A percentile compares a stretch with the other conserved stretches of the same genome.
Evolutionary conservation across 1,140 invertebrate species (phyloP).

Genomic region (Copidosoma floridanum): DNA sequence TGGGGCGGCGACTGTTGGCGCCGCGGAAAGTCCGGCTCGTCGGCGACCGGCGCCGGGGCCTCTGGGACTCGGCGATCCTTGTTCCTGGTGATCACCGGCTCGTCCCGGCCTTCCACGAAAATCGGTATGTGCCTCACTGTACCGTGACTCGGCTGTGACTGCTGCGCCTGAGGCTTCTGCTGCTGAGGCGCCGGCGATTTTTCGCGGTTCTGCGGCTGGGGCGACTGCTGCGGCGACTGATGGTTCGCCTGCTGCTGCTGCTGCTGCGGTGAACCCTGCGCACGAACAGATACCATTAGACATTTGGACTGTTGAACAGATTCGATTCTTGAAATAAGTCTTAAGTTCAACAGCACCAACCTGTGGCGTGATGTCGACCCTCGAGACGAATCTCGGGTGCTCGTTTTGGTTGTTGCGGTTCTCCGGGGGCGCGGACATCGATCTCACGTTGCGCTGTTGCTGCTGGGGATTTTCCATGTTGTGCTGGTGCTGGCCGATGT

Average conservation of each 20-base stretch:
- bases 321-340: too few relatives aligned
- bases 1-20: constrained; percentile 51
- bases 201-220: constrained; percentile 30
- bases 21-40: constrained; percentile 39
- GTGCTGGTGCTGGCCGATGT: constrained; percentile 64
- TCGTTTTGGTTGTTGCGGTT: constrained; percentile 38
- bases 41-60: too few relatives aligned
- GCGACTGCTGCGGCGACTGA: not conserved
- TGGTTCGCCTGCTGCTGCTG: constrained; percentile 9
- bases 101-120: constrained; percentile 78
- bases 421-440: constrained; percentile 68
- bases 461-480: constrained; percentile 61
- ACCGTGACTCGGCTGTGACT: constrained; percentile 38
- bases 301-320: too few relatives aligned
- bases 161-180: constrained; percentile 37
- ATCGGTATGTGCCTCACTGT: constrained; percentile 82
- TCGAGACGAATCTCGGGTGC: constrained; percentile 54
- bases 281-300: too few relatives aligned
- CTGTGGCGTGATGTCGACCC: constrained; percentile 60
- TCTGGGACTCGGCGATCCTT: too few relatives aligned
- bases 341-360: constrained; percentile 5
- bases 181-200: constrained; percentile 27
- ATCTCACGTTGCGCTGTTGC: constrained; percentile 62
- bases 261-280: constrained; percentile 1
- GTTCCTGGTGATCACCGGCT: constrained; percentile 66